phyloP scores from a whole-genome alignment of 2,797 vertebrate genomes.

The Mormyrops boulengeri region DNA sequence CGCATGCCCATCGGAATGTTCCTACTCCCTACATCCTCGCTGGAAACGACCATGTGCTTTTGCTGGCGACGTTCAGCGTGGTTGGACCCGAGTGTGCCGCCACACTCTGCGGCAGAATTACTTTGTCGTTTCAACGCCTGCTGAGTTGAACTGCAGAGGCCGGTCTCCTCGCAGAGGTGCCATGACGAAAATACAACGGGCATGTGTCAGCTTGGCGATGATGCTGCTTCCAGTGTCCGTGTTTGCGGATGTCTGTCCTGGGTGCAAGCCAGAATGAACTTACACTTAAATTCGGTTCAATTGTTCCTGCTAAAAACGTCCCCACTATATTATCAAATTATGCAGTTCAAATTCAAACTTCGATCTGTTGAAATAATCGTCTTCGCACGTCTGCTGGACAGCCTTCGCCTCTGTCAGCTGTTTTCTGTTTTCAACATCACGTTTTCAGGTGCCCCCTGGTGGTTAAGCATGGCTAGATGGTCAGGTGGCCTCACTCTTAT shows the following conservation, averaged over 20 bases:
- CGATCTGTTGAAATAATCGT: not conserved
- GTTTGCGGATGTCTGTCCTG: not conserved
- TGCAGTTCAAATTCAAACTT: not conserved
- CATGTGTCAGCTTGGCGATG: not conserved
- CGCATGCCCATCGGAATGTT: slow-evolving; percentile 43
- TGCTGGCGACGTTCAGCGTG: slow-evolving; percentile 19
- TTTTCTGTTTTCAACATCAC: slow-evolving; percentile 47
- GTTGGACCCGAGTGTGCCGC: not conserved
- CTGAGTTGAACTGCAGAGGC: slow-evolving; percentile 25
- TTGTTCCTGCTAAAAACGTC: not conserved
- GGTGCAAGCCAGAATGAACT: not conserved
- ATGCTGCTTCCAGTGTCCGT: not conserved
- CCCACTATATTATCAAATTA: not conserved
- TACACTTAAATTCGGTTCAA: not conserved
- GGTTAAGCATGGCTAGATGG: slow-evolving; percentile 41
- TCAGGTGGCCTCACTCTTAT: slow-evolving; percentile 30
- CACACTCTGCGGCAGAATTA: not conserved
- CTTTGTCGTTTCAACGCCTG: slow-evolving; percentile 29
- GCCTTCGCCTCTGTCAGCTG: slow-evolving; percentile 50
- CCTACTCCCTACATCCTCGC: slow-evolving; percentile 40
- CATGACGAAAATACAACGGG: slow-evolving; percentile 48
- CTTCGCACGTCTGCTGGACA: slow-evolving; percentile 41
- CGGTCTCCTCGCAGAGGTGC: slow-evolving; percentile 45
- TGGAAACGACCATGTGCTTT: slow-evolving; percentile 30
- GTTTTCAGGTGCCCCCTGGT: slow-evolving; percentile 47